Conservation (phyloP, 2,888 invertebrate genomes). For the Tanaodytes sp. region DNA sequence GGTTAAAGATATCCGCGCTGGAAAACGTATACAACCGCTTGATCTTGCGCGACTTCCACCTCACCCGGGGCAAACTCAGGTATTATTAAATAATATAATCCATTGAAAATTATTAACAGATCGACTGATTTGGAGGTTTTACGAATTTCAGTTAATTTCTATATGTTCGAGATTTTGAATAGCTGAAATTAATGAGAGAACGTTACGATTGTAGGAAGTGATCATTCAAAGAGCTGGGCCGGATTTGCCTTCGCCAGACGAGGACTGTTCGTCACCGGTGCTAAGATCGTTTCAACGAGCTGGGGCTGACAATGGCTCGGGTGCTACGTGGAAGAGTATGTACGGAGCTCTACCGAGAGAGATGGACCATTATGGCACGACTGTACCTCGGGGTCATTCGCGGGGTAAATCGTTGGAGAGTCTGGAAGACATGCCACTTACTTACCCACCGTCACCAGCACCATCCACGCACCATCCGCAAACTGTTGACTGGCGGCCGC, state of each 20-base stretch:
- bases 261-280: slow-evolving; percentile 71
- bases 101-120: too few species aligned
- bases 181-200: too few species aligned
- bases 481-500: slow-evolving; percentile 77
- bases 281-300: slow-evolving; percentile 68
- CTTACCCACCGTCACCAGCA: slow-evolving; percentile 70
- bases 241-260: slow-evolving; percentile 71
- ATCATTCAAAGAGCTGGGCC: slow-evolving; percentile 70
- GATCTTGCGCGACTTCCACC: slow-evolving; percentile 75
- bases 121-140: too few species aligned
- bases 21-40: slow-evolving; percentile 78
- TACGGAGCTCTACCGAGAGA: slow-evolving; percentile 69
- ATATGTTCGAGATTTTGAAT: too few species aligned
- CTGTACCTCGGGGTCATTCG: slow-evolving; percentile 77
- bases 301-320: slow-evolving; percentile 55
- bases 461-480: slow-evolving; percentile 69
- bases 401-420: slow-evolving; percentile 90
- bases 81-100: too few species aligned
- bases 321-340: slow-evolving; percentile 70
- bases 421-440: slow-evolving; percentile 81
- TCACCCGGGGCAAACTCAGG: slow-evolving; percentile 73
- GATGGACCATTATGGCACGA: slow-evolving; percentile 60
- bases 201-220: slow-evolving; percentile 65
- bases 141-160: too few species aligned
- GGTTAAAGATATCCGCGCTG: slow-evolving; percentile 92